Base-by-base conservation (phyloP, 2,797 vertebrate genomes). In the Rhodeus uyekii region DNA sequence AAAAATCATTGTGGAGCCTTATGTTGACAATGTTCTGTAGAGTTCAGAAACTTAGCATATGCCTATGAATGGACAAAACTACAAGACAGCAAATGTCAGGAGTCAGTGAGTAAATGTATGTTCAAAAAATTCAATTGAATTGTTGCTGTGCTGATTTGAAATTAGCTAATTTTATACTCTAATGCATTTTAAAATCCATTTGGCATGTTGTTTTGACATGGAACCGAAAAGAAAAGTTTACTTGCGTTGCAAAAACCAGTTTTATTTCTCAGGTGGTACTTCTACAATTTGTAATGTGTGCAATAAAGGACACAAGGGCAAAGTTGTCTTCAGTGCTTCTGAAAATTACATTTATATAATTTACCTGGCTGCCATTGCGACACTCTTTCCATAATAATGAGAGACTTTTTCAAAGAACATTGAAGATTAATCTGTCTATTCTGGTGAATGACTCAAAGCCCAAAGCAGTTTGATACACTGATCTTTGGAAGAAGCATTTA, bases 301-400 rank as follows among this genome's bases (percentile, higher is more conserved):
- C 7, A 24, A 22, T 13, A 46, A 76, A 76, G 72, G 27, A 24
- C 38, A 48, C 5, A 67, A n/a, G 16, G 22, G 4, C 13, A 58
- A 39, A 64, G 65, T 34, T 63, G n/a, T 53, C 39, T 48, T 44
- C 13, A 65, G 36, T 75, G 39, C 73, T 14, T 81, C 32, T 4
- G 13, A 75, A 76, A 75, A 71, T 71, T 29, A 50, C 10, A 72
- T 83, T 78, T 58, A 81, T 77, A 55, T 74, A 24, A 48, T 80
- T 61, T 67, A 64, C 19, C 14, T 29, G 39, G 48, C 50, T 53
- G 34, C 34, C 78, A 68, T 77, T 81, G 29, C 24, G 78, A 68
- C 39, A 42, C 2, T 3, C n/a, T 46, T 46, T 58, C 42, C 44
- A 36, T 60, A 24, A 46, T 7, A 29, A 55, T 27, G 24, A 68